Percentiles rank a stretch among this genome's conserved stretches.
phyloP scores from a whole-genome alignment of 2,888 invertebrate species.

The Drosophila fungiperda region DNA sequence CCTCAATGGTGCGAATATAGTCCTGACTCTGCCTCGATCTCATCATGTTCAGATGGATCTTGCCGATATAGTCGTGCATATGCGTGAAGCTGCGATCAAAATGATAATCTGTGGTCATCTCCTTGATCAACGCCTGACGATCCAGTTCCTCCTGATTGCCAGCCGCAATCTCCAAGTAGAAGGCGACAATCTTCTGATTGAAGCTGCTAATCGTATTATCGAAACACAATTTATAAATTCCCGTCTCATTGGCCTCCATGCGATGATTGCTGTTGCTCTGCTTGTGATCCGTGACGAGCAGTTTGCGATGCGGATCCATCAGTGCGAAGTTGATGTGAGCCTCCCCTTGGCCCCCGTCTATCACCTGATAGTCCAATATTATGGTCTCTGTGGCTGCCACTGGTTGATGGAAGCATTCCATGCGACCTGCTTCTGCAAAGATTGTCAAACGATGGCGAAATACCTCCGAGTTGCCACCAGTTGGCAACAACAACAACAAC shows the following conservation, averaged over 20 bases:
- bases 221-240: conserved; percentile 93
- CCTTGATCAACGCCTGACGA: conserved; percentile 76
- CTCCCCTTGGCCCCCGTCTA: conserved; percentile 93
- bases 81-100: conserved; percentile 87
- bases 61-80: conserved; percentile 88
- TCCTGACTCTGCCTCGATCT: conserved; percentile 89
- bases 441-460: conserved; percentile 86
- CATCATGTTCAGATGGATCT: conserved; percentile 87
- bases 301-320: conserved; percentile 88
- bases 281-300: conserved; percentile 89
- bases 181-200: conserved; percentile 92
- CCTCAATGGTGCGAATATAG: conserved; percentile 90
- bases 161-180: conserved; percentile 89
- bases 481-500: conserved; percentile 23
- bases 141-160: conserved; percentile 87
- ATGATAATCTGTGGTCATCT: conserved; percentile 86
- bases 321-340: conserved; percentile 92
- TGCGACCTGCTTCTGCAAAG: conserved; percentile 89
- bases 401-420: conserved; percentile 91
- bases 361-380: conserved; percentile 92
- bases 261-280: conserved; percentile 87
- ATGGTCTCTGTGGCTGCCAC: conserved; percentile 87
- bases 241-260: conserved; percentile 87
- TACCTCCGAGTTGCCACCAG: conserved; percentile 54
- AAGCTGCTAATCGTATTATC: conserved; percentile 94